These are phyloP conservation scores for Ciconia boyciana DNA, from an alignment of 2,113 vertebrate species.

Conservation along the genomic window DNA sequence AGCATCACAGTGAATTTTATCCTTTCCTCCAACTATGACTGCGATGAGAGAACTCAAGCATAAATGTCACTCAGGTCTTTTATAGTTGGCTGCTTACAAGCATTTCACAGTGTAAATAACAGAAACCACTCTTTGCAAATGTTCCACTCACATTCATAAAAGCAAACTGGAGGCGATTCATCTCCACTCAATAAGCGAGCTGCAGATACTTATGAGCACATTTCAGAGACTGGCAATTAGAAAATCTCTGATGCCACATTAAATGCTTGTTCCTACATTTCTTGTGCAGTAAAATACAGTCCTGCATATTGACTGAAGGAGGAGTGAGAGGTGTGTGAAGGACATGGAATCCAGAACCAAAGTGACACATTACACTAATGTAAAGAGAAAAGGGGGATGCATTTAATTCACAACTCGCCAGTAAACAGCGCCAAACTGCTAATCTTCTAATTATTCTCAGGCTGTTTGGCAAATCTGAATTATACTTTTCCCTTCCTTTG, in stretches of 20 bases:
- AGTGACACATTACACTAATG: neutral
- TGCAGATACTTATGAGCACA: constrained; percentile 4
- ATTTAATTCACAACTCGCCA: neutral
- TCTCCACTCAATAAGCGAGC: constrained; percentile 11
- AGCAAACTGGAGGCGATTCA: constrained; percentile 11
- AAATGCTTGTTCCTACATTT: neutral
- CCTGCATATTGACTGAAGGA: neutral
- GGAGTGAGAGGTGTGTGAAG: neutral
- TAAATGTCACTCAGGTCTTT: constrained; percentile 1
- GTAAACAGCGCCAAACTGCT: neutral
- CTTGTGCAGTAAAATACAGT: neutral
- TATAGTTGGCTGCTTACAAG: neutral
- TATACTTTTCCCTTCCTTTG: constrained; percentile 13
- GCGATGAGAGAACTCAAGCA: neutral
- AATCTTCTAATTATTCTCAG: constrained; percentile 35
- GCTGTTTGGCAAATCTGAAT: constrained; percentile 20
- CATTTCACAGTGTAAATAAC: neutral
- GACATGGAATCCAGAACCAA: neutral
- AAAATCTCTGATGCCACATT: neutral
- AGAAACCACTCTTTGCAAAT: constrained; percentile 21
- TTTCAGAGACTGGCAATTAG: neutral
- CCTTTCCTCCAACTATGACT: neutral
- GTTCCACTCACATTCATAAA: constrained; percentile 5
- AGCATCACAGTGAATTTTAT: neutral
- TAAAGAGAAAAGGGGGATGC: constrained; percentile 9